Conservation (phyloP, 2,797 vertebrate species). For the Pangasius djambal region DNA sequence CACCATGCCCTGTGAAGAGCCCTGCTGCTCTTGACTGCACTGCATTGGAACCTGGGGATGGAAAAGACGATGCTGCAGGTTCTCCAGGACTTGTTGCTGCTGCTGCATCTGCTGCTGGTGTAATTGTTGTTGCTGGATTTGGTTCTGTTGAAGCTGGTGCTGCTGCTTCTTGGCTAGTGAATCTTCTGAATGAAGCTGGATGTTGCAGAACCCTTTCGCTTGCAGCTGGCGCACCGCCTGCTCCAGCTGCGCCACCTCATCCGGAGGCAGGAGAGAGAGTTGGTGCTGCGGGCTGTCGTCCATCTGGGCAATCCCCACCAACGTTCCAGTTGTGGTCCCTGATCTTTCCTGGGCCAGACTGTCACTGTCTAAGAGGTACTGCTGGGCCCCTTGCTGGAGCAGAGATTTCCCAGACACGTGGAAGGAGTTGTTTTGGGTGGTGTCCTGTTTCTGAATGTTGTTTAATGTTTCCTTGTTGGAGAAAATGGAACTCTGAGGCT, state of each 20-base stretch:
- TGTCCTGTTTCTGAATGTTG: conserved; percentile 90
- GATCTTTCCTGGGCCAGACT: conserved; percentile 83
- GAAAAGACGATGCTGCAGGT: conserved; percentile 81
- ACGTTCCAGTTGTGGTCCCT: conserved; percentile 68
- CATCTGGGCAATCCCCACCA: conserved; percentile 85
- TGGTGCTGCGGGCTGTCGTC: conserved; percentile 79
- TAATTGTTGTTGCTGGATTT: conserved; percentile 64
- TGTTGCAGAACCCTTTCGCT: conserved; percentile 84
- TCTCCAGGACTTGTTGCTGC: conserved; percentile 75
- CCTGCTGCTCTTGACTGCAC: conserved; percentile 84
- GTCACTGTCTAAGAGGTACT: conserved; percentile 82
- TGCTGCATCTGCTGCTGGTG: conserved; percentile 53
- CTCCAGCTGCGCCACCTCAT: conserved; percentile 89
- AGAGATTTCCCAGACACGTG: conserved; percentile 83
- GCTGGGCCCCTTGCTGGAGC: conserved; percentile 84
- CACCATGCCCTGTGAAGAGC: conserved; percentile 78
- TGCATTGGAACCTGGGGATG: conserved; percentile 90
- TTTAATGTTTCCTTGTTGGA: conserved; percentile 80
- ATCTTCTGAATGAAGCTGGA: conserved; percentile 89
- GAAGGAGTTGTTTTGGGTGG: conserved; percentile 80
- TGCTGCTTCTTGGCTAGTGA: conserved; percentile 81
- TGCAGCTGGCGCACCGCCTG: conserved; percentile 93
- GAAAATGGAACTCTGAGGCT: conserved; percentile 80
- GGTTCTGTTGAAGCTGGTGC: conserved; percentile 80
- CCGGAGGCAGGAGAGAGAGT: conserved; percentile 84